Percentiles rank a stretch among this genome's conserved stretches.
phyloP scores from a whole-genome alignment of 2,113 vertebrate species.

The Gymnorhina tibicen region DNA sequence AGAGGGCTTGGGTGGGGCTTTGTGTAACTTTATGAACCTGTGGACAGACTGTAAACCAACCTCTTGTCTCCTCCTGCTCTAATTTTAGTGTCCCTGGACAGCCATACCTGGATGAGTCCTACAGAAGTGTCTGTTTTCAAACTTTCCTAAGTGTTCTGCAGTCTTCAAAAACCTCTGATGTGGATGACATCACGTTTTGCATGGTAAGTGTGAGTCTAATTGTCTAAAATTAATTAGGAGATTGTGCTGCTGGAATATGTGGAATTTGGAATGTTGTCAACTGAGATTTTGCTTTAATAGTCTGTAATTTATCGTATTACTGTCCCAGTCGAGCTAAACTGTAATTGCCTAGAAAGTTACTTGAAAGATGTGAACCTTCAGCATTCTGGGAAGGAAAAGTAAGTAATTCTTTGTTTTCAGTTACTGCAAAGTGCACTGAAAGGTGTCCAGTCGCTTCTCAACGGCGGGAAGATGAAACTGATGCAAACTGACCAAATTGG shows the following conservation, averaged over 20 bases:
- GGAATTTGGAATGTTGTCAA: not conserved
- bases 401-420: constrained; percentile 59
- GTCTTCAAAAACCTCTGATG: constrained; percentile 74
- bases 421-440: constrained; percentile 89
- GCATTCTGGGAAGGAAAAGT: not conserved
- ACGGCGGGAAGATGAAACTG: constrained; percentile 87
- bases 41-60: not conserved
- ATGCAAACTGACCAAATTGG: constrained; percentile 84
- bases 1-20: not conserved
- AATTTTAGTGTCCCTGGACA: constrained; percentile 84
- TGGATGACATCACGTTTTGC: constrained; percentile 88
- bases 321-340: not conserved
- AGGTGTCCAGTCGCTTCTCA: constrained; percentile 88
- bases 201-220: constrained; percentile 74
- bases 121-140: constrained; percentile 82
- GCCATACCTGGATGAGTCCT: constrained; percentile 84
- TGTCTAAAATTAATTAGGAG: not conserved
- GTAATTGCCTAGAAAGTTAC: not conserved
- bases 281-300: not conserved
- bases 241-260: not conserved
- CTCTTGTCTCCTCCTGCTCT: not conserved
- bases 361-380: not conserved
- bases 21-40: not conserved
- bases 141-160: constrained; percentile 85
- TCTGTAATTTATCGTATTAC: not conserved